Percentiles rank a stretch among this genome's conserved stretches.
Evolutionary conservation across 2,888 invertebrate genomes (phyloP).

Genomic region (Ennomos erosarius): DNA sequence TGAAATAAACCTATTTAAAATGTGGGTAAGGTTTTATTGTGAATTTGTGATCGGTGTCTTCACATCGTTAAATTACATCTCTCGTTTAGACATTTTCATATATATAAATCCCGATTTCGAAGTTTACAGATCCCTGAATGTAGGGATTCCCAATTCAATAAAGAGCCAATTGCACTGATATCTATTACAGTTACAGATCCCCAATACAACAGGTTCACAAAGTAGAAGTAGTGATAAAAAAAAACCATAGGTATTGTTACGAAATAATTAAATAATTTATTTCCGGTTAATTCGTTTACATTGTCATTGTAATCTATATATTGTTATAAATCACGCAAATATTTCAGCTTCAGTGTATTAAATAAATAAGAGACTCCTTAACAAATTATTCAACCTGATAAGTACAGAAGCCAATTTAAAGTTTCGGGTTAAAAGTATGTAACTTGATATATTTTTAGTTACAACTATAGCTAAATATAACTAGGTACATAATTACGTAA

Average conservation of each 20-base stretch:
- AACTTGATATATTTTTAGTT: no score
- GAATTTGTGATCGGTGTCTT: slow-evolving; percentile 15
- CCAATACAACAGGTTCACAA: no score
- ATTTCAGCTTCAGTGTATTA: slow-evolving; percentile 18
- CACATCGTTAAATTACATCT: neutral
- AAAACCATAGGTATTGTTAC: slow-evolving; percentile 33
- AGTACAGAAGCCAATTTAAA: slow-evolving; percentile 41
- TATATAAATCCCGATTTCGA: no score
- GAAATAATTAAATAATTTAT: slow-evolving; percentile 48
- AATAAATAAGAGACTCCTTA: slow-evolving; percentile 2
- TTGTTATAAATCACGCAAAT: slow-evolving; percentile 21
- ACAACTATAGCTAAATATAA: no score
- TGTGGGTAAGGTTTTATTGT: slow-evolving; percentile 10
- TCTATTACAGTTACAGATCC: no score
- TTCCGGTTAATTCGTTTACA: slow-evolving; percentile 42
- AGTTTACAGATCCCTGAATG: no score
- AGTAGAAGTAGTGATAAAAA: slow-evolving; percentile 28
- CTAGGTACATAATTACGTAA: no score
- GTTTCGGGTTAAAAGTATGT: no score
- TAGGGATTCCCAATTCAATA: no score
- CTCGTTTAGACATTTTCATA: no score
- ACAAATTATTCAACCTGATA: slow-evolving; percentile 24
- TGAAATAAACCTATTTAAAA: slow-evolving; percentile 13
- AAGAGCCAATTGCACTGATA: no score
- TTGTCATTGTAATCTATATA: slow-evolving; percentile 25